Evolutionary conservation across 2,797 vertebrate genomes (phyloP).

Genomic region (Sandelia bainsii): DNA sequence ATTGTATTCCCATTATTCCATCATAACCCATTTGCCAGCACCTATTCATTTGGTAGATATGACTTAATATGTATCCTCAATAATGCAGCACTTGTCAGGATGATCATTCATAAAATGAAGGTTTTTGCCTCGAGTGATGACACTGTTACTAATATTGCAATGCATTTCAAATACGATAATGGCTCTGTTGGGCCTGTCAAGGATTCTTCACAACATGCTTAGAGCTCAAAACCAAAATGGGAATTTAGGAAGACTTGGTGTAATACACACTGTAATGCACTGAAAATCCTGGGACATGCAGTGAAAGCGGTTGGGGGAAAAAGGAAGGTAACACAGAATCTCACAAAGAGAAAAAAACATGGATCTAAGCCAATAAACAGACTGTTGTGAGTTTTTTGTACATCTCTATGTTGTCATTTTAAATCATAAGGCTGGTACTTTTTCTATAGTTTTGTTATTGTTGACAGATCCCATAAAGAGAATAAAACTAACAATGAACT

Average conservation of each 20-base stretch:
- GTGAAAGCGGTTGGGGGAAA: too few species aligned
- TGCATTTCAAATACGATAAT: conserved; percentile 75
- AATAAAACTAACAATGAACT: too few species aligned
- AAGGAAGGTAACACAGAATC: too few species aligned
- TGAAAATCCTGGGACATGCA: too few species aligned
- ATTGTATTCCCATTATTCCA: conserved; percentile 36
- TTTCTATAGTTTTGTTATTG: too few species aligned
- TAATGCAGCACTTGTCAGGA: conserved; percentile 55
- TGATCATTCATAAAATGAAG: conserved; percentile 52
- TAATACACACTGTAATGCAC: conserved; percentile 55
- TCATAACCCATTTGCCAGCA: conserved; percentile 47
- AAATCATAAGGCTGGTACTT: too few species aligned
- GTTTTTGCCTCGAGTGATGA: conserved; percentile 50
- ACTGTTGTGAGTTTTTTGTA: neutral
- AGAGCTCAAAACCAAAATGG: conserved; percentile 63
- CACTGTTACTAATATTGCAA: conserved; percentile 54
- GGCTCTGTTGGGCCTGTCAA: conserved; percentile 69
- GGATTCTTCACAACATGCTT: conserved; percentile 61
- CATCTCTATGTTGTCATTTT: too few species aligned
- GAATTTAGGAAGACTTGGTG: conserved; percentile 57
- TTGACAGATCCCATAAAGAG: too few species aligned
- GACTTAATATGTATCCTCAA: conserved; percentile 51
- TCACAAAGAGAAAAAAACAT: conserved; percentile 2
- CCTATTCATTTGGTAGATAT: conserved; percentile 51
- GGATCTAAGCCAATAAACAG: neutral